Conservation (phyloP, 1,140 invertebrate genomes). For the Pseudomyrmex flavicornis region DNA sequence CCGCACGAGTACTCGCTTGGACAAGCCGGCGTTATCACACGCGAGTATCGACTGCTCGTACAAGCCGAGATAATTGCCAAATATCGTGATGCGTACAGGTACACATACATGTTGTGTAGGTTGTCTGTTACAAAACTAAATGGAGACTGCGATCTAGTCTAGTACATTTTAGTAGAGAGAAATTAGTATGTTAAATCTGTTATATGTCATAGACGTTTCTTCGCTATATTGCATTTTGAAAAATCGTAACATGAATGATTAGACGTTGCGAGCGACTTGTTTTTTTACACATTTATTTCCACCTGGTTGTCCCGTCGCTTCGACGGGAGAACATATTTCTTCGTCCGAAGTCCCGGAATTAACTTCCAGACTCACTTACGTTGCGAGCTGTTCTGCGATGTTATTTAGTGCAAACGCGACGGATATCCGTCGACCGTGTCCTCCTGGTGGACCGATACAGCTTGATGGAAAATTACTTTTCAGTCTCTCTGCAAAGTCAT, state of each 20-base stretch:
- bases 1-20: constrained; percentile 35
- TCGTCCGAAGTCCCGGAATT: constrained; percentile 20
- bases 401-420: constrained; percentile 45
- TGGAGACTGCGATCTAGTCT: background rate
- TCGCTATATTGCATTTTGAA: background rate
- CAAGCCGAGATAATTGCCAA: constrained; percentile 72
- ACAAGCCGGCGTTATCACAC: constrained; percentile 49
- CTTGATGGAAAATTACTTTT: constrained; percentile 48
- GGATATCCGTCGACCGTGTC: constrained; percentile 37
- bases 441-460: background rate
- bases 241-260: background rate
- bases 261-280: too few species aligned
- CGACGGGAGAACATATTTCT: background rate
- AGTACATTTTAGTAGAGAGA: too few species aligned
- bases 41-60: constrained; percentile 37
- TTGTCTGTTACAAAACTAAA: constrained; percentile 24
- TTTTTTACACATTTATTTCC: constrained; percentile 22
- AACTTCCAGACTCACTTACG: constrained; percentile 18
- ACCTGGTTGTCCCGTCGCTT: background rate
- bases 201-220: background rate
- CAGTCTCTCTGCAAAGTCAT: constrained; percentile 23
- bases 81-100: constrained; percentile 64
- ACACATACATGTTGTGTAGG: constrained; percentile 24
- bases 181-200: too few species aligned
- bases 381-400: background rate